Percentiles rank a stretch among this genome's conserved stretches.
Evolutionary conservation across 2,797 vertebrate genomes (phyloP).

Genomic region (Enteromius thamalakanensis): DNA sequence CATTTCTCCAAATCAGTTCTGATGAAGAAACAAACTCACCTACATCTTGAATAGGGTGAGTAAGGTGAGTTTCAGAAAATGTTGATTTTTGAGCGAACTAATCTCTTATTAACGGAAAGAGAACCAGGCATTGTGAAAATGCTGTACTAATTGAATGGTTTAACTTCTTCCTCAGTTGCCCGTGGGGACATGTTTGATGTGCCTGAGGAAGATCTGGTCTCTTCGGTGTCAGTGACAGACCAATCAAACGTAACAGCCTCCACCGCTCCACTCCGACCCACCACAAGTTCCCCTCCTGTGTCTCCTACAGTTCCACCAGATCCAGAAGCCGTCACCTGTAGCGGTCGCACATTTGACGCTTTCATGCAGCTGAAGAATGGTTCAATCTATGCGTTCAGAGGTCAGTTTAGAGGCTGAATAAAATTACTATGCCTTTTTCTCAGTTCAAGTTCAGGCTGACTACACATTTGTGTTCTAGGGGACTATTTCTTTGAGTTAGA

Average conservation of each 20-base stretch:
- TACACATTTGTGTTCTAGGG: constrained; percentile 72
- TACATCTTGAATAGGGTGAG: background rate
- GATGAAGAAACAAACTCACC: background rate
- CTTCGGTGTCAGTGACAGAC: background rate
- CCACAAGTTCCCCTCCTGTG: background rate
- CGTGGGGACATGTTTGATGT: constrained; percentile 88
- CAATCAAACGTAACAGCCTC: background rate
- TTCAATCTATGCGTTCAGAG: constrained; percentile 92
- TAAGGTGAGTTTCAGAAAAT: background rate
- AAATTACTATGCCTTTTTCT: background rate
- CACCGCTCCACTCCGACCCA: background rate
- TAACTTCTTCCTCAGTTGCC: constrained; percentile 70
- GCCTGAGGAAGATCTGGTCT: constrained; percentile 65
- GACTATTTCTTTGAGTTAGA: constrained; percentile 92
- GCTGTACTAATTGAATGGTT: background rate
- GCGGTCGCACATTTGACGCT: constrained; percentile 84
- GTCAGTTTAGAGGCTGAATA: constrained; percentile 66
- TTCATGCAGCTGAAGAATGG: constrained; percentile 94
- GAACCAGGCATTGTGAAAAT: background rate
- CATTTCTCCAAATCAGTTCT: background rate
- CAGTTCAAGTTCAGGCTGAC: background rate
- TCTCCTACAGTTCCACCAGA: constrained; percentile 11
- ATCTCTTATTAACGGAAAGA: background rate
- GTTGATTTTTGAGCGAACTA: background rate
- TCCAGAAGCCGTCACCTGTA: constrained; percentile 79